Conservation (phyloP, 2,113 vertebrate genomes). For the Nyctibius bracteatus region DNA sequence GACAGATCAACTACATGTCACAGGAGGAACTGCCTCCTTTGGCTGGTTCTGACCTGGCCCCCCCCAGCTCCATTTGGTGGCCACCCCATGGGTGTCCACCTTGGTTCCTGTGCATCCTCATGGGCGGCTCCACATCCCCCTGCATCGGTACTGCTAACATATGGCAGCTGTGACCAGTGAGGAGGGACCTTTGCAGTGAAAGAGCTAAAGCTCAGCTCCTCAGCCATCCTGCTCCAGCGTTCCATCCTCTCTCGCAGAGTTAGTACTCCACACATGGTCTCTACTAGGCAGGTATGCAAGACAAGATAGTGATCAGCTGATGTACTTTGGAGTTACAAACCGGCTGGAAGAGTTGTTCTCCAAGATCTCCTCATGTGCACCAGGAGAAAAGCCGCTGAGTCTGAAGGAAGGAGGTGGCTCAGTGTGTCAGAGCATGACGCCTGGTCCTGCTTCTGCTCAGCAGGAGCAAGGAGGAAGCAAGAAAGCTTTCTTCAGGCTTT, state of each 20-base stretch:
- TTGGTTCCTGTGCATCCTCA: not conserved
- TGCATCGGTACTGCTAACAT: not conserved
- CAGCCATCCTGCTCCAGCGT: not conserved
- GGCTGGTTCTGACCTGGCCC: not conserved
- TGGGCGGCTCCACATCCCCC: not conserved
- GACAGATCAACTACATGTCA: rapidly evolving
- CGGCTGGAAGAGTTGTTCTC: not conserved
- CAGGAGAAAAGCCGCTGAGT: not conserved
- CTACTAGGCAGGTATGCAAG: conserved; percentile 28
- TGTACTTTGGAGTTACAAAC: not conserved
- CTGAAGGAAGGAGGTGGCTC: not conserved
- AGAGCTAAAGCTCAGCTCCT: not conserved
- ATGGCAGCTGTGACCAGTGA: not conserved
- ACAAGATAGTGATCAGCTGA: conserved; percentile 26
- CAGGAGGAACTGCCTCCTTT: not conserved
- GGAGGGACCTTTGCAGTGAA: not conserved
- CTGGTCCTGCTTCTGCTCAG: not conserved
- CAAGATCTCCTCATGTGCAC: not conserved
- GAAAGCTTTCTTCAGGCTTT: conserved; percentile 25
- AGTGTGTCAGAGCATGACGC: not conserved
- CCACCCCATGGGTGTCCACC: not conserved
- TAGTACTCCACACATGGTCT: not conserved
- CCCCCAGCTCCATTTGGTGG: not conserved
- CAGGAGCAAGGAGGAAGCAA: not conserved
- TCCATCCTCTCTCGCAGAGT: not conserved